Base-by-base conservation (phyloP, 2,113 vertebrate genomes). In the Gadus chalcogrammus region DNA sequence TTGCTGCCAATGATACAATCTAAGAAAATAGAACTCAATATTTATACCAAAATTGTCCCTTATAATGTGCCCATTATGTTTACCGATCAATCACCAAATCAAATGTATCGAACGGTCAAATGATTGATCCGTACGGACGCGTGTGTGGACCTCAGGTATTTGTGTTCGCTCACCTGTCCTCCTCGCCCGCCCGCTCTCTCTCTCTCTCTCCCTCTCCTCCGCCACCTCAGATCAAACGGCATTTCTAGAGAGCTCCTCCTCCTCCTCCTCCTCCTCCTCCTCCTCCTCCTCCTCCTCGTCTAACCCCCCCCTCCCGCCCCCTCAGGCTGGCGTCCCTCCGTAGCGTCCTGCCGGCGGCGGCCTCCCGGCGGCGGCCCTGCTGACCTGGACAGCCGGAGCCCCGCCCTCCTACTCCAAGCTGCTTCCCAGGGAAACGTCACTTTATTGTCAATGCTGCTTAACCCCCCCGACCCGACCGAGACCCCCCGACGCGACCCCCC, bases 401-500 rank as follows among this genome's bases (percentile, higher is more conserved):
- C 95, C 94, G 95, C 95, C 94, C 94, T 95, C 94, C 95, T 98
- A 93, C 95, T 97, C 93, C 96, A 97, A 95, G 97, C 96, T 98
- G 97, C 96, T 96, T 94, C 95, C 97, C 97, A 99, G 97, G 96
- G 95, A 97, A 97, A 98, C 93, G 97, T 96, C 97, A 98, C 97
- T 98, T 98, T 98, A 98, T 95, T 98, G 94, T 97, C 96, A 94
- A 96, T 96, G 97, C 97, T 98, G 97, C 97, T 99, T 96, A 95
- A 96, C 95, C 96, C 94, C 86, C 85, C 82, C 94, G 95, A 95
- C 94, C 93, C 91, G 67, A 84, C 77, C 79, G 77, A 79, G 64
- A 79, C 9, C 42, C 20, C 27, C 53, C 59, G 35, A 8, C 61
- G 31, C 58, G 48, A 65, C 69, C 27, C 42, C 53, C 11, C 42